Percentiles rank a stretch among this genome's conserved stretches.
Evolutionary conservation across 2,113 vertebrate genomes (phyloP).

Genomic region (Leptobrachium leishanense): DNA sequence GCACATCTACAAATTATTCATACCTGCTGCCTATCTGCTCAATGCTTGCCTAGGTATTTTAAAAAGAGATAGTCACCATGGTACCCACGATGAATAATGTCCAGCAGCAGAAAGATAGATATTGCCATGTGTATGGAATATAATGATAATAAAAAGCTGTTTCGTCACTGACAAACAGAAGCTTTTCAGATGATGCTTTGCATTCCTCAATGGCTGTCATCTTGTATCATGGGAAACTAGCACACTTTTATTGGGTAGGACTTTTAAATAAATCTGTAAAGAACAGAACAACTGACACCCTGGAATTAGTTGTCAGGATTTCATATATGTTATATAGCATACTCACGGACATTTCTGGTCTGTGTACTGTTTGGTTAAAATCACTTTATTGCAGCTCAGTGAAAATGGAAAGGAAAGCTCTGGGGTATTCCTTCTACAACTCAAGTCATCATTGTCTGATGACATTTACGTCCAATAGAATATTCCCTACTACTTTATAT

Average conservation of each 20-base stretch:
- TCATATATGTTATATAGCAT: conserved; percentile 10
- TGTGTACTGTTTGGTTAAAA: conserved; percentile 25
- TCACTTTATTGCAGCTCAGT: conserved; percentile 32
- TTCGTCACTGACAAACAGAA: conserved; percentile 11
- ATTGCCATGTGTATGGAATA: background rate
- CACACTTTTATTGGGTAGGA: conserved; percentile 27
- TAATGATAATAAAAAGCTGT: conserved; percentile 31
- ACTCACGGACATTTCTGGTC: conserved; percentile 14
- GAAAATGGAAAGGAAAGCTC: conserved; percentile 23
- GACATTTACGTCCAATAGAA: conserved; percentile 22
- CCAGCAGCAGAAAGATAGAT: background rate
- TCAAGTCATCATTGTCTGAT: conserved; percentile 24
- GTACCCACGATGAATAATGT: conserved; percentile 4
- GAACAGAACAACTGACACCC: conserved; percentile 23
- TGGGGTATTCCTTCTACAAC: conserved; percentile 19
- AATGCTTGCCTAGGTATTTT: background rate
- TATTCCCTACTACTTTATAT: conserved; percentile 11
- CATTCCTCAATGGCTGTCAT: conserved; percentile 29
- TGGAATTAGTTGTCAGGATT: conserved; percentile 34
- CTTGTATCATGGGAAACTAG: conserved; percentile 17
- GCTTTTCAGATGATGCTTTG: conserved; percentile 10
- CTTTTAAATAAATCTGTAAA: conserved; percentile 33
- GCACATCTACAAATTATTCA: too few relatives aligned
- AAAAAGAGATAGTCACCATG: conserved; percentile 14
- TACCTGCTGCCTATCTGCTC: background rate